Base-by-base conservation (phyloP, 2,113 vertebrate species). In the Catharus minimus region DNA sequence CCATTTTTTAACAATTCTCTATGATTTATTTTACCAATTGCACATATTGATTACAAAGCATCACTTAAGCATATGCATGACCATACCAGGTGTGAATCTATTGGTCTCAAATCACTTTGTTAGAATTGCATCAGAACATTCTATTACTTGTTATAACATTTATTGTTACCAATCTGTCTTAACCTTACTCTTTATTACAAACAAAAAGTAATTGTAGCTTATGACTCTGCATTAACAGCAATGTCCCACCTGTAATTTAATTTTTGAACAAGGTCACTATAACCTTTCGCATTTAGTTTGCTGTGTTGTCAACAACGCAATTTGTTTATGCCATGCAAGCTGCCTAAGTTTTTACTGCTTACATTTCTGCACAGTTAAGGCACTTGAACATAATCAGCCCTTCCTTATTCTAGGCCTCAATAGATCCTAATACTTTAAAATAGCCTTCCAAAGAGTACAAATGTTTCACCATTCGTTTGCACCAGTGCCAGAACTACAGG, bases 251-350 rank as follows among this genome's bases (percentile, higher is more conserved):
- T 65, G 44, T 72, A 90, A 92, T 86, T 94, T 86, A 47, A 72
- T 86, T 92, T 89, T 38, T 84, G 76, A 81, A 57, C n/a, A 92
- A 92, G 77, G 83, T 86, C 92, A 86, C n/a, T 41, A 81, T 57
- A 84, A 72, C 83, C 77, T 93, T 86, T 90, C 65, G 74, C 10
- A 49, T 56, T 67, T 56, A 74, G 28, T 84, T 90, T 49, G 77
- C 58, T 68, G 4, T 30, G 20, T 38, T 81, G 39, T 72, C 50
- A 89, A 84, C 84, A 92, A 67, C 21, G 22, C 5, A 84, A 75
- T 83, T 52, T 86, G n/a, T 20, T 81, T 90, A 67, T 53, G 20
- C 11, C 24, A 52, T 4, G 5, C 19, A 71, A 90, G 30, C 30
- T 72, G 15, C 36, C 24, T 47, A 46, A 36, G 10, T 83, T 90